A percentile compares a stretch with the other conserved stretches of the same genome.
Conservation (phyloP, 2,888 invertebrate species). For the Dione juno region DNA sequence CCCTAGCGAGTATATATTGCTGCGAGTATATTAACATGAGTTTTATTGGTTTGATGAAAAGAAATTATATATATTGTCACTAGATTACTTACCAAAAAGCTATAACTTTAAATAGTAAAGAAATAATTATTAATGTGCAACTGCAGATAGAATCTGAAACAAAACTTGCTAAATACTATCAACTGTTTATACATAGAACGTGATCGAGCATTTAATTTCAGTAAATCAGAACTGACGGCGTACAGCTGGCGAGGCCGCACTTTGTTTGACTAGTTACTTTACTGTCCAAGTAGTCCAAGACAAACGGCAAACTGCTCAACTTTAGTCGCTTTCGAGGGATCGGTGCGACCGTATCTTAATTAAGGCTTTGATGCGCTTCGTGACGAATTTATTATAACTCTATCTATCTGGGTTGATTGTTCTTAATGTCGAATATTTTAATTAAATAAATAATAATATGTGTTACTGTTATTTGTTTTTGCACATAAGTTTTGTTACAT, state of each 20-base stretch:
- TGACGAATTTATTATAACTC: constrained; percentile 38
- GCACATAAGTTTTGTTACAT: too few relatives aligned
- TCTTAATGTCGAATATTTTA: constrained; percentile 10
- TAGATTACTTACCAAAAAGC: too few relatives aligned
- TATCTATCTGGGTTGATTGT: neutral
- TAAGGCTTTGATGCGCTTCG: constrained; percentile 34
- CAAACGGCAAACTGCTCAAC: constrained; percentile 76
- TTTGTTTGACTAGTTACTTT: constrained; percentile 74
- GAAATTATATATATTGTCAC: too few relatives aligned
- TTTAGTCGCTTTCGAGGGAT: constrained; percentile 47
- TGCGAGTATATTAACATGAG: too few relatives aligned
- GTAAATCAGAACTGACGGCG: constrained; percentile 53
- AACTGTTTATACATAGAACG: constrained; percentile 51
- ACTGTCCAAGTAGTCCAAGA: constrained; percentile 76
- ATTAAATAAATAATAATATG: too few relatives aligned
- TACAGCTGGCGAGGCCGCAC: constrained; percentile 49
- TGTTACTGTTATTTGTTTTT: too few relatives aligned
- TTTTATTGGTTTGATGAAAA: too few relatives aligned
- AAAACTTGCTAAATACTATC: constrained; percentile 3
- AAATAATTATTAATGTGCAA: neutral
- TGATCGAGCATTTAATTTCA: constrained; percentile 67
- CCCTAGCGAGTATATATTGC: too few relatives aligned
- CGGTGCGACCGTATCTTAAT: constrained; percentile 38
- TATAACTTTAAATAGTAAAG: too few relatives aligned
- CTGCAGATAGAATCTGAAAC: neutral